Base-by-base conservation (phyloP, 64 coral and sea anemone genomes). In the Acropora yongei region DNA sequence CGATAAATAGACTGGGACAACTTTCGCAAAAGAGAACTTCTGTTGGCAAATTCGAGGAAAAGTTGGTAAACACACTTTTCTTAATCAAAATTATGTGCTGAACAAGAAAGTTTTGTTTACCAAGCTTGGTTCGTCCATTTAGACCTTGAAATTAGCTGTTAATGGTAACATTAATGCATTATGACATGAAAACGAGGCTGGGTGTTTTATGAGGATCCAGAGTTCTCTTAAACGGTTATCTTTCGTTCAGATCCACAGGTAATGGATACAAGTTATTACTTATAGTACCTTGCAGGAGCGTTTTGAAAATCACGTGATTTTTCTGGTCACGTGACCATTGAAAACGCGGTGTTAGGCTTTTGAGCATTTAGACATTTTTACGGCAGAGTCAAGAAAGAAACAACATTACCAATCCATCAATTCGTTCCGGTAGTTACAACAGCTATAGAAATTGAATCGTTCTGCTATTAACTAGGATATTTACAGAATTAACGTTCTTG, bases 241-340 rank as follows among this genome's bases (percentile, higher is more conserved):
- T 39, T 41, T 73, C 40, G 69, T 73, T 73, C 69, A 73, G 69
- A 73, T 73, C 69, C 0, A 73, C 69, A 73, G 69, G 69, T 73
- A 41, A 1, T 41, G 18, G 69, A 73, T 73, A 73, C 69, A 73
- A 73, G 0, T 73, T 73, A 73, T 73, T 73, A 73, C 0, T 42
- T n/a, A 73, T 20, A 73, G 1, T 73, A 73, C 69, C 69, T 73
- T 41, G 69, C 69, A 41, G 69, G 40, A 73, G 1, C 69, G n/a
- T 20, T 73, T 41, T 73, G 69, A 73, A 73, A 73, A 73, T 73
- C 69, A 73, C 0, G 0, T 73, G 69, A 73, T 73, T 73, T 73
- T 73, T 73, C 69, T 73, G 69, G 69, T 73, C 69, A 73, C 69
- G 1, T 73, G 69, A 73, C 69, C 69, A 73, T 73, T 73, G 30